Evolutionary conservation across 2,113 vertebrate species (phyloP), one percentile per base, ranked within the genome.

Genomic region (Synodontis membranacea): DNA sequence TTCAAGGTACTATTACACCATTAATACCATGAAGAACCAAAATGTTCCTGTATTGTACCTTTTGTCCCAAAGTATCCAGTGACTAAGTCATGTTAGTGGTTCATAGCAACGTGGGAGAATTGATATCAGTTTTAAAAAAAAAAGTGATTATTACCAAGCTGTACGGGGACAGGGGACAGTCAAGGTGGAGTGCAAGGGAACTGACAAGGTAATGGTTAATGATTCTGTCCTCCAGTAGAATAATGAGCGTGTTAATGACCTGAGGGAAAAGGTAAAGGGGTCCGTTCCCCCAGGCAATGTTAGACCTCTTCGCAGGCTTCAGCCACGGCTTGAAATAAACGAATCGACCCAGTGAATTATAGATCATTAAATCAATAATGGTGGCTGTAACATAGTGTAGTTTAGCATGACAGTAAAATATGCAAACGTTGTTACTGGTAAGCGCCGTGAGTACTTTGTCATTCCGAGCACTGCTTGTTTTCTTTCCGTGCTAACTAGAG

Each of bases 141-240:
- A 31, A 37, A 25, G 19, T 37, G 50, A 37, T 80, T 56, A 80
- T 80, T 34, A 37, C 50, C 50, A 3, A 83, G 83, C 90, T 88
- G 91, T 88, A 89, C 89, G 84, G 88, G 89, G 86, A 85, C 86
- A 82, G 87, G 52, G 87, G 83, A 81, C 86, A 89, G 83, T 74
- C 42, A 46, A 86, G 86, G 81, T 75, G 90, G 90, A 89, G 91
- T 89, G 92, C 86, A 42, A 72, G 50, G 12, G 83, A 88, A 86
- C 91, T 92, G 91, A 90, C 90, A 87, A 91, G 87, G 86, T 87
- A 91, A 90, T 92, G 92, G 93, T 92, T 94, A 94, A 94, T 94
- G 91, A 92, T 92, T 86, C 85, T 84, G 84, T 88, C 85, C 90
- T 85, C 42, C 70, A 76, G 56, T 66, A 83, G 72, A 88, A 54